Percentiles rank a stretch among this genome's conserved stretches.
Evolutionary conservation across 2,113 vertebrate species (phyloP).

Genomic region (Triplophysa tibetana): DNA sequence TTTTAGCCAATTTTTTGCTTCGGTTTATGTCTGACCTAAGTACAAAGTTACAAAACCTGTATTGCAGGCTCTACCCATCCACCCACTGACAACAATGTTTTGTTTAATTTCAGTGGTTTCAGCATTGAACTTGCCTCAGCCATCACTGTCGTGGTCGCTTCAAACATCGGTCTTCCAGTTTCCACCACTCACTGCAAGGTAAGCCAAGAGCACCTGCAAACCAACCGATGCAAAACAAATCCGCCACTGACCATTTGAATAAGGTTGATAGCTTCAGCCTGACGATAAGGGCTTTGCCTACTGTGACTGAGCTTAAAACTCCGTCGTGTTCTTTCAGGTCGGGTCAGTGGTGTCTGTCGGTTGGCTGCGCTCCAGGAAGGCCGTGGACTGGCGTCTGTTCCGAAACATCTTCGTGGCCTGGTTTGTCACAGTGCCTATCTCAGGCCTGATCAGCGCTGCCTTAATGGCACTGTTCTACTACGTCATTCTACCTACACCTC

Average conservation of each 20-base stretch:
- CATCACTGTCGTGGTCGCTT: constrained; percentile 91
- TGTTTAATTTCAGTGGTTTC: constrained; percentile 83
- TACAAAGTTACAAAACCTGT: constrained; percentile 1
- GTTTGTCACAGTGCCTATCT: constrained; percentile 97
- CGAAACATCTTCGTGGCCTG: constrained; percentile 98
- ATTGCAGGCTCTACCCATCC: background rate
- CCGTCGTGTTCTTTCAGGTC: constrained; percentile 73
- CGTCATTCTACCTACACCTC: constrained; percentile 57
- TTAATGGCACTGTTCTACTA: constrained; percentile 91
- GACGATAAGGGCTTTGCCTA: constrained; percentile 14
- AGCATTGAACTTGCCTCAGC: constrained; percentile 97
- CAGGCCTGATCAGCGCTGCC: constrained; percentile 90
- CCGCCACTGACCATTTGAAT: constrained; percentile 30
- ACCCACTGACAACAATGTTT: background rate
- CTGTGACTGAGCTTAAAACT: background rate
- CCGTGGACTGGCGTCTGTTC: constrained; percentile 95
- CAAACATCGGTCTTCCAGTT: constrained; percentile 95
- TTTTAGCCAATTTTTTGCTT: too few relatives aligned
- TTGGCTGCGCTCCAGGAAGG: constrained; percentile 93
- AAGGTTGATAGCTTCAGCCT: constrained; percentile 36
- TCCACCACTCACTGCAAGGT: constrained; percentile 99
- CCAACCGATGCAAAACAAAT: constrained; percentile 49
- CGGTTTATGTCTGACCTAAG: background rate
- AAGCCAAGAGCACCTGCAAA: constrained; percentile 53
- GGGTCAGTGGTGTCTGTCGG: constrained; percentile 95